Base-by-base conservation (phyloP, 2,113 vertebrate genomes). In the Apteryx mantelli region DNA sequence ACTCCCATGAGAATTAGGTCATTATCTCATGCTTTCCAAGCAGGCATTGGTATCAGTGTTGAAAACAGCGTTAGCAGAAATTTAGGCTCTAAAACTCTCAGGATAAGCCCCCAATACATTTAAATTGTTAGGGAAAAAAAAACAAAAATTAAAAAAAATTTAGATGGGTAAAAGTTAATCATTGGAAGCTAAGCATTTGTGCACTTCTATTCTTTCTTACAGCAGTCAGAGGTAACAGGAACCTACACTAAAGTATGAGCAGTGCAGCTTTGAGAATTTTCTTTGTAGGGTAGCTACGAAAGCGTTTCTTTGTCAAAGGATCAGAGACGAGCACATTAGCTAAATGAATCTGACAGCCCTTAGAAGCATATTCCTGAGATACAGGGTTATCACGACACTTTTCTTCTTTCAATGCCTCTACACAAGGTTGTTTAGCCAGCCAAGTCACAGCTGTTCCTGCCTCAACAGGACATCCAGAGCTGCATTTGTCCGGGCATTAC, bases 191-290 rank as follows among this genome's bases (percentile, higher is more conserved):
- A 98, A 97, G 98, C 98, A 98, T 98, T 97, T 98, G 97, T 98
- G 98, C 98, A 98, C 97, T 98, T 97, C 95, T 96, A 97, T 98
- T 98, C 98, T 98, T 98, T 95, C 98, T 98, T 98, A 98, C 98
- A 98, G 98, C 98, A 97, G 98, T 98, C 98, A 98, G 75, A 65
- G 94, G 97, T 83, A 97, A 96, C 86, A 95, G 97, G 97, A 97
- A 97, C 94, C 96, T 97, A 96, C 5, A 8, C 97, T 97, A 96
- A 87, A 92, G 85, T 88, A 93, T 2, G 38, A 96, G 94, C 91
- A 89, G 96, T 81, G 75, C 91, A 93, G 82, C 90, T 94, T 75
- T 3, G n/a, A 85, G 58, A 95, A 65, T 95, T 95, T 97, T 61
- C 87, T 77, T n/a, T 89, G 74, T 16, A 83, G 82, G 44, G 80